Evolutionary conservation across 2,113 vertebrate genomes (phyloP).

Genomic region (Paralichthys olivaceus): DNA sequence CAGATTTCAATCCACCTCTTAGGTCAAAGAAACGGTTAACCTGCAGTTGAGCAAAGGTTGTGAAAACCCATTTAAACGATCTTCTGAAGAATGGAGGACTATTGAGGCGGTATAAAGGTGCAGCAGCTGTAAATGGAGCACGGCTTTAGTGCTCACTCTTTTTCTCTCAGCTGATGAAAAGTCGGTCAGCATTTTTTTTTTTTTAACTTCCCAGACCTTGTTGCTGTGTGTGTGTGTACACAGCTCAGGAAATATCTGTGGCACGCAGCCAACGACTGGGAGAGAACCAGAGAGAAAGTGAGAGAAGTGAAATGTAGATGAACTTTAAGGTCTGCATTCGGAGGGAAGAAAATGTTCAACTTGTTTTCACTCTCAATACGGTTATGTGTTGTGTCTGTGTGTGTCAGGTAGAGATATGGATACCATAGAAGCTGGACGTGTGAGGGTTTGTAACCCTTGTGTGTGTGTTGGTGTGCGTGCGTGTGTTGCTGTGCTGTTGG

Average conservation of each 20-base stretch:
- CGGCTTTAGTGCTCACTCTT: background rate
- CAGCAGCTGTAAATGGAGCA: constrained; percentile 10
- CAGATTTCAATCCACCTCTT: constrained; percentile 11
- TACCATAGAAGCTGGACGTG: constrained; percentile 23
- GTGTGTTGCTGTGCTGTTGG: constrained; percentile 60
- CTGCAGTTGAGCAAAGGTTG: constrained; percentile 12
- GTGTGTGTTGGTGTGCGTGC: constrained; percentile 28
- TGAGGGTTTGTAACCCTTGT: constrained; percentile 41
- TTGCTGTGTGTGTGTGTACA: constrained; percentile 50
- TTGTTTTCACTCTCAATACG: background rate
- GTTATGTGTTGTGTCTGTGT: constrained; percentile 30
- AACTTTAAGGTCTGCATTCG: constrained; percentile 54
- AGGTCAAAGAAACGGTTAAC: constrained; percentile 35
- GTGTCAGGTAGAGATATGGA: constrained; percentile 31
- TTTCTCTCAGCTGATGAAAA: constrained; percentile 43
- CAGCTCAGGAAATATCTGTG: constrained; percentile 59
- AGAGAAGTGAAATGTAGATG: constrained; percentile 44
- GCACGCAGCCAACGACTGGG: constrained; percentile 51
- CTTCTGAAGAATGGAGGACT: constrained; percentile 8
- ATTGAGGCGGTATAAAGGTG: constrained; percentile 1
- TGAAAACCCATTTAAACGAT: constrained; percentile 21
- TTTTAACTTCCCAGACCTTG: background rate
- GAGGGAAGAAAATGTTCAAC: background rate
- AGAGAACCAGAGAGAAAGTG: constrained; percentile 47
- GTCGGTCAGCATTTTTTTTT: constrained; percentile 38